A percentile compares a stretch with the other conserved stretches of the same genome.
Evolutionary conservation across 2,113 vertebrate species (phyloP).

Genomic region (Carollia perspicillata): DNA sequence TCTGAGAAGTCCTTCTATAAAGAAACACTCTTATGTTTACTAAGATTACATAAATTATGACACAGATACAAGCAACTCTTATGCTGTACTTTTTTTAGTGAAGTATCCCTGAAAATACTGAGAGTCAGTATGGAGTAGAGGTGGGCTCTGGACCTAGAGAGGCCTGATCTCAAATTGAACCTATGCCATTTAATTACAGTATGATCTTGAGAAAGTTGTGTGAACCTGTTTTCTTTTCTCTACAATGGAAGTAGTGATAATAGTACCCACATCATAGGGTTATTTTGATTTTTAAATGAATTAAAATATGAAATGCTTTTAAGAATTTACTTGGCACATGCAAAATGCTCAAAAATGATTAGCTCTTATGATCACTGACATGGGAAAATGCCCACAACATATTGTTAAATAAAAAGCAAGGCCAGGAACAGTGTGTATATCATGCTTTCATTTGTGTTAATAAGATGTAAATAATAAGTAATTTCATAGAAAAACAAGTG

Average conservation of each 20-base stretch:
- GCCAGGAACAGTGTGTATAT: not conserved
- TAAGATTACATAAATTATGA: conserved; percentile 2
- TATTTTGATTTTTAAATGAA: conserved; percentile 20
- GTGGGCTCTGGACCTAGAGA: not conserved
- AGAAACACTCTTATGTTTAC: not conserved
- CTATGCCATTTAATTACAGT: not conserved
- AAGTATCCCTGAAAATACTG: not conserved
- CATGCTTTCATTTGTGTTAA: conserved; percentile 2
- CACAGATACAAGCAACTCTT: not conserved
- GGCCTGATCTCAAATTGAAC: not conserved
- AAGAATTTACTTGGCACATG: not conserved
- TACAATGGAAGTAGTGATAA: not conserved
- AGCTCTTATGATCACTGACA: not conserved
- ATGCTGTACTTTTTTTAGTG: not conserved
- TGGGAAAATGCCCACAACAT: not conserved
- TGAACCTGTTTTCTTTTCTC: conserved; percentile 16
- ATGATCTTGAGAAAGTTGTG: conserved; percentile 25
- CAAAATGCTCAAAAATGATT: conserved; percentile 18
- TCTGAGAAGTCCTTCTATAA: conserved; percentile 12
- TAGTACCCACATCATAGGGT: not conserved
- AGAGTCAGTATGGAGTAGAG: not conserved
- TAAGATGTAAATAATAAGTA: not conserved
- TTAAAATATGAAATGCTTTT: not conserved
- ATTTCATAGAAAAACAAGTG: not conserved
- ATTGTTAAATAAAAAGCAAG: conserved; percentile 30